Evolutionary conservation across 2,797 vertebrate species (phyloP), one percentile per base, ranked within the genome.

Genomic region (Dendrocincla tyrannina): DNA sequence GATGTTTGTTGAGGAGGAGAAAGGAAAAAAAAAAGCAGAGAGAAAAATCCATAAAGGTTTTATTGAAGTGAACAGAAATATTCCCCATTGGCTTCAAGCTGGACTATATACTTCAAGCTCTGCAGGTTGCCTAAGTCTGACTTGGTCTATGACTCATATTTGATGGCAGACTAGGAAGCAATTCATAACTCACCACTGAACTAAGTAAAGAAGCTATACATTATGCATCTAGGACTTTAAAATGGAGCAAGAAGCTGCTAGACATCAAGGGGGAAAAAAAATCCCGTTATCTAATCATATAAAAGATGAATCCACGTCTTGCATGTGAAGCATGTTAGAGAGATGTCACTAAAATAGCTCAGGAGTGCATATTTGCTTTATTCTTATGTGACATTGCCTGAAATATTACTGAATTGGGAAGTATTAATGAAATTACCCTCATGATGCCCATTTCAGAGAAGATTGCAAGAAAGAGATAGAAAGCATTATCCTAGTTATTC

Each of bases 331-430:
- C 24, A 30, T 77, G 41, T n/a, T 93, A 42, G 55, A 89, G 58
- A 68, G 32, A 76, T 62, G 56, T n/a, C 77, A 78, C 78, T 35
- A 42, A 84, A 84, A 49, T 33, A 87, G 20, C 33, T 87, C 53
- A 75, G 59, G 95, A 91, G 46, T 77, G 33, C 32, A 47, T 91
- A 91, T 96, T 96, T 79, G 13, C 39, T 85, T 79, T 73, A 66
- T 78, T 93, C 37, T 75, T 37, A 13, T 33, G 28, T 83, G 62
- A 42, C 20, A 27, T 81, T 88, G 68, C 52, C 55, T 91, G 46
- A 96, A 96, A 94, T 92, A 87, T 86, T 89, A 79, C 69, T 42
- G 28, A 85, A 66, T 5, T 59, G 24, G 85, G 39, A 85, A 91
- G 78, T 73, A 85, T 63, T 91, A 39, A 91, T 69, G 11, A 77